Conservation (phyloP, 2,113 vertebrate genomes). For the Ginglymostoma cirratum region DNA sequence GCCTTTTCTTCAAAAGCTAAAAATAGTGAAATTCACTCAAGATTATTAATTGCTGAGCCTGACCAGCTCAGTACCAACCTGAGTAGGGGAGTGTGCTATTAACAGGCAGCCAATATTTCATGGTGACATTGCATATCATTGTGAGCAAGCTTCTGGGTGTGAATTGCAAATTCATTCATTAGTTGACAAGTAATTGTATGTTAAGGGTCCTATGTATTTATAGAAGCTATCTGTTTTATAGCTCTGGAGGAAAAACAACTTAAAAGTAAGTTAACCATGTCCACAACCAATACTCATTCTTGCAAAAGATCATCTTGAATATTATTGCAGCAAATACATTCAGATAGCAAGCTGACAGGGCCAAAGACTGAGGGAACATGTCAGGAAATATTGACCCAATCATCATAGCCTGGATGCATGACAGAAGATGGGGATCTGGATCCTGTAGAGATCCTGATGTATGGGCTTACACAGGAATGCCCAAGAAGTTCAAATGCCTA, state of each 20-base stretch:
- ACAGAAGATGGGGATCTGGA: too few species aligned
- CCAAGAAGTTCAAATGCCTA: too few species aligned
- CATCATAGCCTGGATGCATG: too few species aligned
- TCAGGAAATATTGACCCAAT: not conserved
- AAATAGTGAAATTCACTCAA: not conserved
- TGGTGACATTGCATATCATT: not conserved
- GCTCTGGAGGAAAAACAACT: not conserved
- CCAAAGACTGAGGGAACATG: not conserved
- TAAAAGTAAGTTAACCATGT: not conserved
- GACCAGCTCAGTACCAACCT: not conserved
- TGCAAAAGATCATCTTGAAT: not conserved
- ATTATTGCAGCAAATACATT: not conserved
- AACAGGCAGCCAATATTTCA: not conserved
- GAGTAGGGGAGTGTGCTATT: not conserved
- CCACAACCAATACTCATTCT: not conserved
- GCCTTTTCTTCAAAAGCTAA: not conserved
- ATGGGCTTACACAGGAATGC: too few species aligned
- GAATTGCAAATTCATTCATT: not conserved
- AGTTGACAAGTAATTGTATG: not conserved
- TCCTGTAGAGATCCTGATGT: too few species aligned
- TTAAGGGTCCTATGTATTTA: not conserved
- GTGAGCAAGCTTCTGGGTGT: not conserved
- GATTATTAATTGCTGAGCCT: not conserved
- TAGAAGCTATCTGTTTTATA: not conserved
- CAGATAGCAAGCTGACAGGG: not conserved